These are phyloP conservation scores for Anas platyrhynchos DNA, from an alignment of 2,113 vertebrate species.

Conservation along the genomic window DNA sequence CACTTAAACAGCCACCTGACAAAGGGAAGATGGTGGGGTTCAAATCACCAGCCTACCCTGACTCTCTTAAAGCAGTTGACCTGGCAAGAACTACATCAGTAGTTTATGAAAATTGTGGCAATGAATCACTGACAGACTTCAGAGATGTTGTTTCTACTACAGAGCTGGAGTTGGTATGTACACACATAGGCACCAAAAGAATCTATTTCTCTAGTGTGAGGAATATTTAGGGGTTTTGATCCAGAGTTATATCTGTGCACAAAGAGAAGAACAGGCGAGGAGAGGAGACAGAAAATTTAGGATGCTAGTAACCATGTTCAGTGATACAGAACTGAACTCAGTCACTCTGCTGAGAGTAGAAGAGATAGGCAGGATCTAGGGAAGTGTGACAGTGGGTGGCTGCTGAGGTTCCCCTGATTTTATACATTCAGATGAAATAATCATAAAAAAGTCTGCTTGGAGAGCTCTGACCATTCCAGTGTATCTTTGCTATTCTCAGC, in stretches of 20 bases:
- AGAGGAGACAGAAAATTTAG: neutral
- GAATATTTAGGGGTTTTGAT: constrained; percentile 22
- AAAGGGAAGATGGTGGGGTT: neutral
- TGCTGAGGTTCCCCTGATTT: neutral
- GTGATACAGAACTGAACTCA: neutral
- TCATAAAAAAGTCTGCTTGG: accelerated
- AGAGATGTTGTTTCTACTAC: neutral
- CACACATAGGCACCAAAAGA: neutral
- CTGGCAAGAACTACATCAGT: neutral
- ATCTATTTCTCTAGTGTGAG: neutral
- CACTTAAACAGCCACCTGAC: neutral
- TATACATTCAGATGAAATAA: neutral
- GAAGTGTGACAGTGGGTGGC: neutral
- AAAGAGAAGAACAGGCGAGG: neutral
- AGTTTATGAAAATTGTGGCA: neutral
- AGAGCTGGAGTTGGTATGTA: neutral
- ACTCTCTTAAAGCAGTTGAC: neutral
- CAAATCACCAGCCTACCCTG: neutral
- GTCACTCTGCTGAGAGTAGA: neutral
- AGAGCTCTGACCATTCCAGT: neutral
- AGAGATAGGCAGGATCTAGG: neutral
- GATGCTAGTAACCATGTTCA: neutral
- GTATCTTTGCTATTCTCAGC: neutral
- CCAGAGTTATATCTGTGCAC: neutral
- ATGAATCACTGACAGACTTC: constrained; percentile 35